Evolutionary conservation across 2,888 invertebrate genomes (phyloP), one percentile per base, ranked within the genome.

Genomic region (Phaonia tiefii): DNA sequence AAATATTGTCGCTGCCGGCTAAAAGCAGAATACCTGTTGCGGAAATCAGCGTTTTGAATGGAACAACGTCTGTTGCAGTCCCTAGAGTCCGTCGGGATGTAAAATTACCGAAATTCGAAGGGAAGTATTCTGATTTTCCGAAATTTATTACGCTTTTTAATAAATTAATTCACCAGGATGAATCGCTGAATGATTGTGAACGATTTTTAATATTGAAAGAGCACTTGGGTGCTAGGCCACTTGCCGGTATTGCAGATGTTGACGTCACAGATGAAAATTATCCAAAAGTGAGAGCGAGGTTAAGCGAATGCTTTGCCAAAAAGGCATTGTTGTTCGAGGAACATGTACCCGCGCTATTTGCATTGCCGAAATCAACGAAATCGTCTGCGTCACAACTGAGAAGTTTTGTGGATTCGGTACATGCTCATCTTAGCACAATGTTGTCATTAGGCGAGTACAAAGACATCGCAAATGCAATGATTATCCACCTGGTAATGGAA

Each of bases 201-300:
- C 56, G 80, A 0, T 74, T 71, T 70, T 25, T 74, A 44, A 67
- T 72, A 1, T 15, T 73, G 1, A 80, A 70, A 42, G 77, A 77
- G 7, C 63, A 74, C 66, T 74, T 77, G 54, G 66, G 65, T 37
- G 46, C 69, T 11, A 54, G 44, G 56, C 75, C 76, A 39, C 31
- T 77, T 7, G 15, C 77, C 15, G 56, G 74, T 1, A 70, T 83
- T 10, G 71, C 66, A 10, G 83, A 81, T 17, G 82, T 83, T 25
- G 83, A 83, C 22, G 76, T 77, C 42, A 83, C 83, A 0, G 67
- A 78, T 3, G 60, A 39, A 7, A 84, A 83, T 37, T 83, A 80
- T 31, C 44, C 22, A 2, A 83, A 83, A 20, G 82, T 73, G 8
- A 31, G 83, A 11, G 75, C 72, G 0, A 15, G 74, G 3, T 46